Conservation (phyloP, 2,888 invertebrate genomes). For the Alsophila aescularia region DNA sequence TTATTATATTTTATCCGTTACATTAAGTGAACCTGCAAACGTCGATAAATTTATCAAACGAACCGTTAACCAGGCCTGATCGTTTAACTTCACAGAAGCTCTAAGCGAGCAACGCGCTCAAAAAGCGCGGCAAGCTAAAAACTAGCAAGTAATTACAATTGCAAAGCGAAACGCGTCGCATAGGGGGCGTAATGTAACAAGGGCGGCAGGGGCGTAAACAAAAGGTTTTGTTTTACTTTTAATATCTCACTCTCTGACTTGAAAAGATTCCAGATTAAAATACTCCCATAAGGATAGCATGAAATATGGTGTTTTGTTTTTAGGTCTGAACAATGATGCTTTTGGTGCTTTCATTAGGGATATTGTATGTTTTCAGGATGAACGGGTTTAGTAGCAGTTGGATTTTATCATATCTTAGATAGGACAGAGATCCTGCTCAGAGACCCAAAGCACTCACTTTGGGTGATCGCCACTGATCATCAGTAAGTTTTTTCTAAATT, state of each 20-base stretch:
- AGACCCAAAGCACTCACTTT: too few species aligned
- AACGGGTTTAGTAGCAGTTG: too few species aligned
- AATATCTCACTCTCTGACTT: slow-evolving; percentile 37
- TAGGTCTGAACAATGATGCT: background rate
- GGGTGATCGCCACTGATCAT: too few species aligned
- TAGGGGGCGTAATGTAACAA: background rate
- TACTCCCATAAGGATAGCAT: slow-evolving; percentile 12
- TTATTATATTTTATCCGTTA: too few species aligned
- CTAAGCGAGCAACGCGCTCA: background rate
- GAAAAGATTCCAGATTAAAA: slow-evolving; percentile 40
- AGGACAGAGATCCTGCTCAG: too few species aligned
- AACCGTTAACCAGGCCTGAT: background rate
- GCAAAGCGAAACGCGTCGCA: slow-evolving; percentile 23
- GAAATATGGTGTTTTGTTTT: background rate
- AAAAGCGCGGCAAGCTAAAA: slow-evolving; percentile 10
- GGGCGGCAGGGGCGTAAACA: slow-evolving; percentile 19
- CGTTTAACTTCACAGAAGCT: background rate
- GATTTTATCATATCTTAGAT: too few species aligned
- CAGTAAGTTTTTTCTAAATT: too few species aligned
- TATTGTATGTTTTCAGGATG: background rate
- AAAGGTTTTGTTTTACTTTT: slow-evolving; percentile 39
- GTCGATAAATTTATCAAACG: background rate
- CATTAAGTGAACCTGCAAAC: too few species aligned
- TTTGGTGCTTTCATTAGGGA: background rate
- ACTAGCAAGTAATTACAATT: slow-evolving; percentile 28